Evolutionary conservation across 2,797 vertebrate species (phyloP).

Genomic region (Tamandua tetradactyla): DNA sequence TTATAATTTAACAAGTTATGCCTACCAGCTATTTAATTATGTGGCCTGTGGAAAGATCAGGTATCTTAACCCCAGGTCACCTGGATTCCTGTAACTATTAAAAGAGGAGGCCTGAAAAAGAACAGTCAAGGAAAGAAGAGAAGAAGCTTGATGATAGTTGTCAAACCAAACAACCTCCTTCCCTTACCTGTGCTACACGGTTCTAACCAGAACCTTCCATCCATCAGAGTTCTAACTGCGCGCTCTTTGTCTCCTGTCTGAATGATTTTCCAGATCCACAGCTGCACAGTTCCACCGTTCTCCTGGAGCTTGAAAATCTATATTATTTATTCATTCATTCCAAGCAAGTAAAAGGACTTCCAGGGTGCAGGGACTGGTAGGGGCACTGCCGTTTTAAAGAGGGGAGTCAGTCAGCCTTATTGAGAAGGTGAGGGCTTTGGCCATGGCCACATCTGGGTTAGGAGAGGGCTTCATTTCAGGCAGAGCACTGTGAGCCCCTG

Average conservation of each 20-base stretch:
- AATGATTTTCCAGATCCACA: neutral
- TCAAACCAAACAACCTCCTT: neutral
- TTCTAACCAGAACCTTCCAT: neutral
- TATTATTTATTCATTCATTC: neutral
- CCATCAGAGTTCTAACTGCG: neutral
- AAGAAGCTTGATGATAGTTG: neutral
- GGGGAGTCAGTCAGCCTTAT: neutral
- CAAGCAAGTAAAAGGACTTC: neutral
- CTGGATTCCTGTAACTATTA: neutral
- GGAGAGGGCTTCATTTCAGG: neutral
- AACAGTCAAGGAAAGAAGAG: neutral
- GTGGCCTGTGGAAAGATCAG: neutral
- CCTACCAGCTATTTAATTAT: neutral
- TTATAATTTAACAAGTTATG: neutral
- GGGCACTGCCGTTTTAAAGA: neutral
- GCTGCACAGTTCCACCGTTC: neutral
- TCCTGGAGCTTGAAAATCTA: neutral
- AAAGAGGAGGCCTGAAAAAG: neutral
- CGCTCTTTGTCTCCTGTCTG: neutral
- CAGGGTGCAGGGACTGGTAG: neutral
- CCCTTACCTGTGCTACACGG: neutral
- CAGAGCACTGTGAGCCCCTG: neutral
- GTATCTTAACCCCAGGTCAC: neutral
- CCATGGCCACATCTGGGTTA: neutral
- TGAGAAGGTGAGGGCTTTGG: neutral